Percentiles rank a stretch among this genome's conserved stretches.
Evolutionary conservation across 2,888 invertebrate species (phyloP).

Genomic region (Leptothorax acervorum): DNA sequence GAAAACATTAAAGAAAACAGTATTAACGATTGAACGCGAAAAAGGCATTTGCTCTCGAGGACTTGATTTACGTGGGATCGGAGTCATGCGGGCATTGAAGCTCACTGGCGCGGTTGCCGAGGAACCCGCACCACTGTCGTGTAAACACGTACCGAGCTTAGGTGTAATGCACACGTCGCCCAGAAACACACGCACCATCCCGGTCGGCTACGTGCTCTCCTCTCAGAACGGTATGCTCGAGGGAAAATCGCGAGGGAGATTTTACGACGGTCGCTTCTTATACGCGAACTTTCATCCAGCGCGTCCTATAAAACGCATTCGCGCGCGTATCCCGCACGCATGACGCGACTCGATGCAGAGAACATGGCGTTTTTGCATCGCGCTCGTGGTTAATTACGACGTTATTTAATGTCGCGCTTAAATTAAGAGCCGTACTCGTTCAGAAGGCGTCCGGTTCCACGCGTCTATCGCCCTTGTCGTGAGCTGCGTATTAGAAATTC

Average conservation of each 20-base stretch:
- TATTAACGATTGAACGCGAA: constrained; percentile 29
- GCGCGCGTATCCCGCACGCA: constrained; percentile 15
- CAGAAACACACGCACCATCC: constrained; percentile 49
- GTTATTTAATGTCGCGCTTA: constrained; percentile 36
- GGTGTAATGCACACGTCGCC: constrained; percentile 48
- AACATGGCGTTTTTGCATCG: constrained; percentile 28
- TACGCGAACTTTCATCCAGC: constrained; percentile 15
- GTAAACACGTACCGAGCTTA: constrained; percentile 52
- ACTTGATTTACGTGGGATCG: constrained; percentile 53
- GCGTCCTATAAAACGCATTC: constrained; percentile 34
- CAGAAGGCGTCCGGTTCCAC: neutral
- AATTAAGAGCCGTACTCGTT: constrained; percentile 29
- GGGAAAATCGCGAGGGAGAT: constrained; percentile 42
- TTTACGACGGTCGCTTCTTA: constrained; percentile 49
- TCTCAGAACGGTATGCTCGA: constrained; percentile 22
- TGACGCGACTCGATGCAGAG: constrained; percentile 5
- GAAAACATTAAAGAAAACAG: neutral
- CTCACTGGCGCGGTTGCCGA: constrained; percentile 28
- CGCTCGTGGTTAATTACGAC: constrained; percentile 37
- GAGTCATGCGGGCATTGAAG: constrained; percentile 42
- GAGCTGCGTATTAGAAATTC: neutral
- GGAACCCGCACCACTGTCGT: constrained; percentile 38
- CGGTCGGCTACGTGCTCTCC: constrained; percentile 37
- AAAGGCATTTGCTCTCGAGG: constrained; percentile 21
- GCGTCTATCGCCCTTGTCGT: neutral